Evolutionary conservation across 2,113 vertebrate species (phyloP), one percentile per base, ranked within the genome.

Genomic region (Podocnemis expansa): DNA sequence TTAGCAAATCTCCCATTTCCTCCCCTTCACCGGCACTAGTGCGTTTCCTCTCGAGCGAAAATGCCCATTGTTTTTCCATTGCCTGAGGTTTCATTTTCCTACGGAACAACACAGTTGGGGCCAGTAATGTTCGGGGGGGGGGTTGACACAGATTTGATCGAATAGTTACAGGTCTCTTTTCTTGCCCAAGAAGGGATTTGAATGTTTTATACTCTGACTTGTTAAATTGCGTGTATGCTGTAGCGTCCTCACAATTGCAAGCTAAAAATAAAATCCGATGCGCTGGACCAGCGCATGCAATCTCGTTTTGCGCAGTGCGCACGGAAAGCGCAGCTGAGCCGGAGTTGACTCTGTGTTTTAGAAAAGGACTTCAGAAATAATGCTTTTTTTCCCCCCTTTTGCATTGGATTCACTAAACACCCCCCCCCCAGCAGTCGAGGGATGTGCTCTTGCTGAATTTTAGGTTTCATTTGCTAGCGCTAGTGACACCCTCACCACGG

Each of bases 21-120:
- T 31, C 78, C 0, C 27, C 54, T 0, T 0, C 19, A 4, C 5
- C 19, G 63, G n/a, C 63, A 38, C 8, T 19, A 10, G 12, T 17
- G 16, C n/a, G 5, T 31, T 34, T 52, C 51, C 14, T 52, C 51
- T 52, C 51, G 5, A 16, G 17, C 14, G 17, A 52, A 2, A 34
- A 16, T 60, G 31, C 6, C 31, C 31, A 34, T 21, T 63, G 4
- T n/a, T 34, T 29, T 10, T 56, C 55, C 55, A 56, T 25, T 56
- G 25, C 31, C 14, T 17, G 34, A 34, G 14, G 58, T 70, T 70
- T 38, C 43, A 1, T 4, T 54, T 63, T 25, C 47, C 27, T 80
- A 22, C 2, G 0, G 38, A 21, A 11, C 2, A 70, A 41, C 21
- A 34, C 29, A 8, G 11, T 92, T 9, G 6, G 34, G 45, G 4